Percentiles rank a stretch among this genome's conserved stretches.
These are phyloP conservation scores for Oophaga pumilio DNA, from an alignment of 2,113 vertebrate species.

Conservation along the genomic window DNA sequence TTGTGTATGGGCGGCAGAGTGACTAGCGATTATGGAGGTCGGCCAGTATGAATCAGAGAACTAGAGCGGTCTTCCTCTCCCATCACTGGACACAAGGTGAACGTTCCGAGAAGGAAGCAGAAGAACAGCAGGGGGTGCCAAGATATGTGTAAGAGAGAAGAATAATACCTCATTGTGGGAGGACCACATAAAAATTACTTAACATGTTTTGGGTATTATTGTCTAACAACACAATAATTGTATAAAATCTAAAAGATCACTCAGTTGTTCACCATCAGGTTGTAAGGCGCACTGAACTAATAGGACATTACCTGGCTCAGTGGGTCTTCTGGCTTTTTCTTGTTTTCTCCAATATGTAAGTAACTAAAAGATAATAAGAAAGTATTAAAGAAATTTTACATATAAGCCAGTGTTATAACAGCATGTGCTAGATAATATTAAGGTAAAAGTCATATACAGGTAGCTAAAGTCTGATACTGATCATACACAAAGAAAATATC, in stretches of 20 bases:
- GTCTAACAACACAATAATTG: not conserved
- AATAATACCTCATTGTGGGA: no score
- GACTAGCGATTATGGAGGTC: no score
- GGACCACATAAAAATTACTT: no score
- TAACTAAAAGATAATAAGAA: slow-evolving; percentile 75
- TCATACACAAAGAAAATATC: no score
- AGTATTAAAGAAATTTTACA: not conserved
- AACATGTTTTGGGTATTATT: not conserved
- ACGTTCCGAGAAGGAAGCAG: no score
- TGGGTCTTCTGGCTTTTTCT: slow-evolving; percentile 78
- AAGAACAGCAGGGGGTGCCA: no score
- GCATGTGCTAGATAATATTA: not conserved
- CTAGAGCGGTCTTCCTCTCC: no score
- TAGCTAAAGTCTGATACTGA: not conserved
- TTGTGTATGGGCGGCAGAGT: no score
- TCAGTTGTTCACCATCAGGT: no score
- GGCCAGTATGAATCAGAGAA: no score
- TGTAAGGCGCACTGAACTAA: not conserved
- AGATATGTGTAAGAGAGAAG: no score
- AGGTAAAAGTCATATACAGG: not conserved
- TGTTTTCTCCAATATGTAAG: slow-evolving; percentile 84
- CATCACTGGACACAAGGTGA: no score
- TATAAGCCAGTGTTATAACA: not conserved
- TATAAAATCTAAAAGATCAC: not conserved
- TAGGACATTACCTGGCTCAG: slow-evolving; percentile 29